phyloP scores from a whole-genome alignment of 2,888 invertebrate genomes.

The Dryobota labecula region DNA sequence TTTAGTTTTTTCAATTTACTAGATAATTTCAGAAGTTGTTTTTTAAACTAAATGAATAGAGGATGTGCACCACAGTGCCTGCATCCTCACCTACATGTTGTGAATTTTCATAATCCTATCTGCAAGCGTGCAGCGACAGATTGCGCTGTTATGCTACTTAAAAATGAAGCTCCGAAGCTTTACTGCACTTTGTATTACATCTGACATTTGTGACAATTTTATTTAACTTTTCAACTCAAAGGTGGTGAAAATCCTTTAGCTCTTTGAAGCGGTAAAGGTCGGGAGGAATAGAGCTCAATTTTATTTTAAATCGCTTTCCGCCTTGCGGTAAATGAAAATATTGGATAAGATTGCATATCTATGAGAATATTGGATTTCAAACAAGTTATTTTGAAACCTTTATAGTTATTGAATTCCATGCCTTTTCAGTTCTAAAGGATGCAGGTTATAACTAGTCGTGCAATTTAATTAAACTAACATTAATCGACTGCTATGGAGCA shows the following conservation, averaged over 20 bases:
- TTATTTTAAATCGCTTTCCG: slow-evolving; percentile 6
- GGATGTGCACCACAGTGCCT: not conserved
- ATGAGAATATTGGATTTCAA: not conserved
- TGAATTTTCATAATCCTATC: not conserved
- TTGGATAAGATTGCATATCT: no score
- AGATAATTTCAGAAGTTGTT: not conserved
- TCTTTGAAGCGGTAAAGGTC: slow-evolving; percentile 1
- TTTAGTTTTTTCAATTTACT: not conserved
- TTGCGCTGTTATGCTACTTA: not conserved
- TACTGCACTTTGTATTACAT: not conserved
- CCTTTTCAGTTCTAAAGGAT: not conserved
- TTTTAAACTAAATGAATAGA: not conserved
- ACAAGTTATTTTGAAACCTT: not conserved
- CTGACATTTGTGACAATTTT: not conserved
- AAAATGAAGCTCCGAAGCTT: slow-evolving; percentile 1
- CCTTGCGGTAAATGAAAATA: not conserved
- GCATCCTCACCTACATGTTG: not conserved
- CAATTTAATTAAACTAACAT: not conserved
- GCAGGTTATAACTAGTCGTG: not conserved
- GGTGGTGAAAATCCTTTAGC: not conserved
- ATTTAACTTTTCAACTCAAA: slow-evolving; percentile 19
- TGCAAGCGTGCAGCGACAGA: slow-evolving; percentile 2
- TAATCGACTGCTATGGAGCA: not conserved
- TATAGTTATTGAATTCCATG: not conserved
- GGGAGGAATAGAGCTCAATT: slow-evolving; percentile 6